These are phyloP conservation scores for Crenichthys baileyi DNA, from an alignment of 2,797 vertebrate species.

Conservation along the genomic window DNA sequence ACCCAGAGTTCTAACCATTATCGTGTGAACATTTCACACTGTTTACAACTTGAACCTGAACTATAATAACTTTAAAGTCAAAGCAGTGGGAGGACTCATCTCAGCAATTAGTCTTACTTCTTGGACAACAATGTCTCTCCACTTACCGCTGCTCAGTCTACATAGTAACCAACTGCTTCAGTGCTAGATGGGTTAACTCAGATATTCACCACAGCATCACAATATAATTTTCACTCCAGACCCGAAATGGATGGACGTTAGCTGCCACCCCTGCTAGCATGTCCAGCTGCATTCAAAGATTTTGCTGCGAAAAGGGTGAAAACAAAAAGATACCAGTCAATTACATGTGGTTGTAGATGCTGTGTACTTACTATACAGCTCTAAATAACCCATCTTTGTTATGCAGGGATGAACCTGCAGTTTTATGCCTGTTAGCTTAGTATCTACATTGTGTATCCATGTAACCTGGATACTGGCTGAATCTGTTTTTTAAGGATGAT, in stretches of 20 bases:
- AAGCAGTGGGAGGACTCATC: not conserved
- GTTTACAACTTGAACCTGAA: not conserved
- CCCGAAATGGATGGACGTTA: not conserved
- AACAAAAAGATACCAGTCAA: not conserved
- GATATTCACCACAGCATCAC: not conserved
- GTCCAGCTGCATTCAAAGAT: not conserved
- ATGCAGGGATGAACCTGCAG: not conserved
- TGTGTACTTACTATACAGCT: not conserved
- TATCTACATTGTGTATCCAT: not conserved
- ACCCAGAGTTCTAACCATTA: not conserved
- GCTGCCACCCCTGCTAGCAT: not conserved
- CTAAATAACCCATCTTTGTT: not conserved
- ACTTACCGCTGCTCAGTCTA: not conserved
- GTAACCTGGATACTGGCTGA: not conserved
- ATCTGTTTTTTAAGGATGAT: slow-evolving; percentile 4
- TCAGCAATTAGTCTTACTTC: not conserved
- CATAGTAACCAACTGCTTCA: not conserved
- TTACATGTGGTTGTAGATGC: no score
- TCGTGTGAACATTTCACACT: not conserved
- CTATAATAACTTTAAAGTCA: not conserved
- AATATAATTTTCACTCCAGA: not conserved
- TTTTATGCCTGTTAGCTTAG: not conserved
- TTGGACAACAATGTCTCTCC: not conserved
- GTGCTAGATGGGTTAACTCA: not conserved
- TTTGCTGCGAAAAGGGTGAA: not conserved